Evolutionary conservation across 2,113 vertebrate species (phyloP).

Genomic region (Proterorhinus semilunaris): DNA sequence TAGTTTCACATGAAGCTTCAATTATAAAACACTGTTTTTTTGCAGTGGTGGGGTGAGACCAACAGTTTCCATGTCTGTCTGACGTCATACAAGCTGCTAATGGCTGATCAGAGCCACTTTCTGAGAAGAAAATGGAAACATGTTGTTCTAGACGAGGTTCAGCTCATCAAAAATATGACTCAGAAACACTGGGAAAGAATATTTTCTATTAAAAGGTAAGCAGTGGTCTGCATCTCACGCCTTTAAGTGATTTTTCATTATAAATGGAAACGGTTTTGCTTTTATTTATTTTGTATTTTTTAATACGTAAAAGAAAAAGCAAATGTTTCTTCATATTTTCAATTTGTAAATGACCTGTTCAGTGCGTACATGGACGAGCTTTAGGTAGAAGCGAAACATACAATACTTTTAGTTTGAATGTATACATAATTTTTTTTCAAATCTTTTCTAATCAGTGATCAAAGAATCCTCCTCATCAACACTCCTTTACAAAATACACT

Average conservation of each 20-base stretch:
- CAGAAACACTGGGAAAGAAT: conserved; percentile 91
- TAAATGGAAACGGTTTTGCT: no score
- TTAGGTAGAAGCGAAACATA: background rate
- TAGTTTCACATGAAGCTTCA: background rate
- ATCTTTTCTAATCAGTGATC: conserved; percentile 73
- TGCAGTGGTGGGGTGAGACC: conserved; percentile 84
- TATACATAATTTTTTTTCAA: background rate
- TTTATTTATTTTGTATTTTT: no score
- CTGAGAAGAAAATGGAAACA: conserved; percentile 85
- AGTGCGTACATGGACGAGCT: no score
- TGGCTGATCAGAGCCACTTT: conserved; percentile 86
- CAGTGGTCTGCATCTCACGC: background rate
- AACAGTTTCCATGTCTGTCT: conserved; percentile 90
- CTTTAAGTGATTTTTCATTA: no score
- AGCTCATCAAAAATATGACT: conserved; percentile 87
- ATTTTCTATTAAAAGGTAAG: conserved; percentile 84
- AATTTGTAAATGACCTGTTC: no score
- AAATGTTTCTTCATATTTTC: no score
- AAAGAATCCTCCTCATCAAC: conserved; percentile 88
- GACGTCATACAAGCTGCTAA: conserved; percentile 89
- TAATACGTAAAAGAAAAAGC: no score
- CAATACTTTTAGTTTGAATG: background rate
- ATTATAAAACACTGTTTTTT: conserved; percentile 3
- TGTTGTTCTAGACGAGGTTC: conserved; percentile 88
- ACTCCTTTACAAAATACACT: conserved; percentile 89